Percentiles rank a stretch among this genome's conserved stretches.
Conservation (phyloP, 1,140 invertebrate species). For the Octopus bimaculoides region DNA sequence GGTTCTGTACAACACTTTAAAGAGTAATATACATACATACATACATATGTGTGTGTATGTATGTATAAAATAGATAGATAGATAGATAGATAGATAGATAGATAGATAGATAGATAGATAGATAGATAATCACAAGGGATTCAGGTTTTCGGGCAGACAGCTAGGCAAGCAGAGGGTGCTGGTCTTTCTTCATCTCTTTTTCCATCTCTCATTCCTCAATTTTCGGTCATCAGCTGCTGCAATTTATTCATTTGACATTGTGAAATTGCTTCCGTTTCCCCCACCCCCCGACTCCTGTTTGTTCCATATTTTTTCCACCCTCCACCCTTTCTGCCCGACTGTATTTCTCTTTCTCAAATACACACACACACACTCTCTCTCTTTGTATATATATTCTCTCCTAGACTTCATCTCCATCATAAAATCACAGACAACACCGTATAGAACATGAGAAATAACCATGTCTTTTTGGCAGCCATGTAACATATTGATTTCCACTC, state of each 20-base stretch:
- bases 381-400: neutral
- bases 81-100: conserved; percentile 1
- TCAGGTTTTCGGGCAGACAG: neutral
- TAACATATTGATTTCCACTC: neutral
- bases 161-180: neutral
- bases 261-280: neutral
- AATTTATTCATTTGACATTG: neutral
- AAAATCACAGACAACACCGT: no score
- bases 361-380: neutral
- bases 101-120: neutral
- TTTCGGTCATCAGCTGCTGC: neutral
- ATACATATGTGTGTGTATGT: neutral
- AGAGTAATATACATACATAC: neutral
- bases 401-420: no score
- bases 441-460: neutral
- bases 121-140: neutral
- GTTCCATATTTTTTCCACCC: neutral
- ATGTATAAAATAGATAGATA: neutral
- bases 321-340: neutral
- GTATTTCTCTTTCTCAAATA: neutral
- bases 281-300: neutral
- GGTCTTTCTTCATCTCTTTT: neutral
- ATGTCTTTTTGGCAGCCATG: neutral
- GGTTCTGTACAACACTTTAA: no score
- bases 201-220: neutral